These are phyloP conservation scores for Junonia oenone DNA, from an alignment of 2,888 invertebrate genomes.

Conservation along the genomic window DNA sequence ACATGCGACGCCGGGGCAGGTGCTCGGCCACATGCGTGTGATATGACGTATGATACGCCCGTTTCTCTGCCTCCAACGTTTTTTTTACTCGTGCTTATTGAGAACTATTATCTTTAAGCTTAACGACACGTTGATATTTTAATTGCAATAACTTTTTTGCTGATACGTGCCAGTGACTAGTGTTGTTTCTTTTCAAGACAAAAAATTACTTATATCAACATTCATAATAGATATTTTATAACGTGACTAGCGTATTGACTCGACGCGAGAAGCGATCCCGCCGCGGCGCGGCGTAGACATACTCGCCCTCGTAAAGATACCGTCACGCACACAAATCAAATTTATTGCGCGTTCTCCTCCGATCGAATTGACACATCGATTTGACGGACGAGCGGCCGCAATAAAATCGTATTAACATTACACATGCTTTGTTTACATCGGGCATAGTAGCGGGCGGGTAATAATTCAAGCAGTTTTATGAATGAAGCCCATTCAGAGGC, in stretches of 20 bases:
- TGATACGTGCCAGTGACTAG: background rate
- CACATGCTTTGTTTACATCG: conserved; percentile 30
- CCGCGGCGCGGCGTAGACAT: background rate
- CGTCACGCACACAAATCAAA: conserved; percentile 16
- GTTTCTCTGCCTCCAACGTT: background rate
- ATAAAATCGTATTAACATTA: conserved; percentile 20
- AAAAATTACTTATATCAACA: background rate
- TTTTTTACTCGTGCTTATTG: background rate
- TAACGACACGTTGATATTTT: background rate
- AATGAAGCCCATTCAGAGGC: conserved; percentile 48
- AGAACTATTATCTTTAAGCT: background rate
- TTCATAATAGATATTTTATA: background rate
- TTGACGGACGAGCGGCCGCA: conserved; percentile 20
- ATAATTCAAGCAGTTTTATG: conserved; percentile 59
- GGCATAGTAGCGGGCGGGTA: conserved; percentile 31
- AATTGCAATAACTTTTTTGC: background rate
- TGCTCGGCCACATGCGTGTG: background rate
- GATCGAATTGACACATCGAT: conserved; percentile 22
- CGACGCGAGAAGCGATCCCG: background rate
- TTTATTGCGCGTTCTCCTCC: conserved; percentile 10
- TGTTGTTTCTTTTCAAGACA: background rate
- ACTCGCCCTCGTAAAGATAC: conserved; percentile 4
- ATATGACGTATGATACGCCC: background rate
- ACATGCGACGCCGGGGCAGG: conserved; percentile 4
- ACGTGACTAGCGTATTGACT: background rate